A percentile compares a stretch with the other conserved stretches of the same genome.
These are phyloP conservation scores for Nothocercus nigrocapillus DNA, from an alignment of 2,113 vertebrate species.

Conservation along the genomic window DNA sequence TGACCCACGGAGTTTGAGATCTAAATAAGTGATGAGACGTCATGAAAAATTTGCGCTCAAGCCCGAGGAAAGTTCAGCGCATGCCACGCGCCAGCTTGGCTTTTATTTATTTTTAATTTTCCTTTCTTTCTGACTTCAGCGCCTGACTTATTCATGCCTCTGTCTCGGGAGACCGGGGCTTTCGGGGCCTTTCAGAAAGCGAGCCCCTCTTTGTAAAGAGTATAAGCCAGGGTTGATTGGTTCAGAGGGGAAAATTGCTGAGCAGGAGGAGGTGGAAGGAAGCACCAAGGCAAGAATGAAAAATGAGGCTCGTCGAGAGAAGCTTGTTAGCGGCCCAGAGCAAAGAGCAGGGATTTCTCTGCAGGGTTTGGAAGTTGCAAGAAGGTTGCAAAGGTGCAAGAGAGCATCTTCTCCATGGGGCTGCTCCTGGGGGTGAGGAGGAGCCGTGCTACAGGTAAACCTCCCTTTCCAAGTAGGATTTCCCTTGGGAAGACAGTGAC, in stretches of 20 bases:
- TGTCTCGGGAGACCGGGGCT: not conserved
- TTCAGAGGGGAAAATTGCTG: not conserved
- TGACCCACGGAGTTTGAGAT: not conserved
- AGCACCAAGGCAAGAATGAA: conserved; percentile 12
- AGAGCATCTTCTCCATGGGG: not conserved
- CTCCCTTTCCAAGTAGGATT: not conserved
- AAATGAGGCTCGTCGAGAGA: not conserved
- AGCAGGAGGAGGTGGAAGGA: not conserved
- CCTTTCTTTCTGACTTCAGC: not conserved
- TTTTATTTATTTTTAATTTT: conserved; percentile 67
- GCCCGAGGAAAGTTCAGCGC: not conserved
- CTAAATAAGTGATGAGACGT: conserved; percentile 59
- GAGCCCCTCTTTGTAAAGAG: not conserved
- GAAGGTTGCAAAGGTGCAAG: not conserved
- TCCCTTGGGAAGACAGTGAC: not conserved
- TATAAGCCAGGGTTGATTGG: not conserved
- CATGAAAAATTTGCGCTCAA: conserved; percentile 43
- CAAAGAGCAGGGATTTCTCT: not conserved
- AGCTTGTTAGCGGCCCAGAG: not conserved
- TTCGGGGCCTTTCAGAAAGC: not conserved
- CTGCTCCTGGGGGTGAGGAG: too few species aligned
- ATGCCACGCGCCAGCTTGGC: not conserved
- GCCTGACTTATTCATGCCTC: conserved; percentile 28
- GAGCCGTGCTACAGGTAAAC: not conserved
- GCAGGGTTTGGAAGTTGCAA: rapidly evolving